phyloP scores from a whole-genome alignment of 2,888 invertebrate genomes.

The Latrodectus hesperus region DNA sequence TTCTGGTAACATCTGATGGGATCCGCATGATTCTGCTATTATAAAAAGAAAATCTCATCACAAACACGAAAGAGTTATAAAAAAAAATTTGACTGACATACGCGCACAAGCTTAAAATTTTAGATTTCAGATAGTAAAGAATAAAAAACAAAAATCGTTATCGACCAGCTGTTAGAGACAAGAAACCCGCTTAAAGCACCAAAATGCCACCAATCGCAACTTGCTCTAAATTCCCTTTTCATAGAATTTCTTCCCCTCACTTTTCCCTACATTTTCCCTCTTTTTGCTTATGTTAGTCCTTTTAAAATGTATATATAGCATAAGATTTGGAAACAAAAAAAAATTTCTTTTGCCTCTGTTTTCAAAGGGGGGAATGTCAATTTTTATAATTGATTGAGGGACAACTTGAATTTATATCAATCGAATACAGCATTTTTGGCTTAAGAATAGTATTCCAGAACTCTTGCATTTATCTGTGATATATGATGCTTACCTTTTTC shows the following conservation, averaged over 20 bases:
- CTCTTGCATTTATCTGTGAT: too few relatives aligned
- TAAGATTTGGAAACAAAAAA: conserved; percentile 7
- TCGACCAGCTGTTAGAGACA: conserved; percentile 42
- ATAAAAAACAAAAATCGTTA: conserved; percentile 50
- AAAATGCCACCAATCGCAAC: conserved; percentile 39
- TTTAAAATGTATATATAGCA: conserved; percentile 47
- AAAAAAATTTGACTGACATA: conserved; percentile 12
- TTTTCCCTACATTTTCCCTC: neutral
- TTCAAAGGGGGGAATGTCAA: too few relatives aligned
- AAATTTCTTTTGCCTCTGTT: too few relatives aligned
- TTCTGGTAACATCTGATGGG: conserved; percentile 46
- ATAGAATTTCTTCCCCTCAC: conserved; percentile 8
- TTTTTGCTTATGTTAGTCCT: conserved; percentile 31
- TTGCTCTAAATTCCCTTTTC: conserved; percentile 41
- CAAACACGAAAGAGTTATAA: conserved; percentile 27
- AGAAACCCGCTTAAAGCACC: conserved; percentile 42
- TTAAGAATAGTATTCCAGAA: too few relatives aligned
- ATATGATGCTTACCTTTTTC: too few relatives aligned
- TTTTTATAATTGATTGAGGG: too few relatives aligned
- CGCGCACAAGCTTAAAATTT: conserved; percentile 48
- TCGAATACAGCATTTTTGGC: too few relatives aligned
- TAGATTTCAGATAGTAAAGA: conserved; percentile 29
- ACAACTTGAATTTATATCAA: too few relatives aligned
- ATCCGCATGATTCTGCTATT: conserved; percentile 16
- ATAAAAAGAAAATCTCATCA: conserved; percentile 4